phyloP scores from a whole-genome alignment of 2,797 vertebrate species.

The Pristis pectinata region DNA sequence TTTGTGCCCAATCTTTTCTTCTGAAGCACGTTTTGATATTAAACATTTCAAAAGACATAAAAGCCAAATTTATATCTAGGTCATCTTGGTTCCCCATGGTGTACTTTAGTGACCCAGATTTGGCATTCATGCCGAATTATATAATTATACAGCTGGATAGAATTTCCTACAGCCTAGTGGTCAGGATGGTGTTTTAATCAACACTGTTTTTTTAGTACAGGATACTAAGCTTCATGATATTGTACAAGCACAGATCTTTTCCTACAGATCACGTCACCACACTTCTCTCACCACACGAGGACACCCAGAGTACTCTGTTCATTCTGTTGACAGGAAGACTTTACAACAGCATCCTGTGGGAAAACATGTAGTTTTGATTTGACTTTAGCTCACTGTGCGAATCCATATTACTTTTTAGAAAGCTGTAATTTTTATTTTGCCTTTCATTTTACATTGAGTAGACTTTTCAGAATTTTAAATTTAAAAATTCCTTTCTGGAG shows the following conservation, averaged over 20 bases:
- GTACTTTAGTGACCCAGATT: neutral
- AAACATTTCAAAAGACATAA: neutral
- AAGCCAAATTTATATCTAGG: neutral
- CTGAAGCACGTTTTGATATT: neutral
- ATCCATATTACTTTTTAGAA: neutral
- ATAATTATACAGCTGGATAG: neutral
- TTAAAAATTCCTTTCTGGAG: neutral
- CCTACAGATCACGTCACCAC: neutral
- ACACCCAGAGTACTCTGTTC: neutral
- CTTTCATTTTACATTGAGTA: neutral
- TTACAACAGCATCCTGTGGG: neutral
- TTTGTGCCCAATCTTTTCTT: neutral
- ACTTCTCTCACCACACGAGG: neutral
- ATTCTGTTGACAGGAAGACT: slow-evolving; percentile 4
- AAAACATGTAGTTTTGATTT: neutral
- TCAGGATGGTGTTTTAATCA: neutral
- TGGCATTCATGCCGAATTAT: neutral
- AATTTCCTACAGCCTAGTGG: neutral
- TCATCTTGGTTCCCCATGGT: neutral
- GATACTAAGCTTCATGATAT: neutral
- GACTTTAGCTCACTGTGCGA: neutral
- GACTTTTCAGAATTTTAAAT: neutral
- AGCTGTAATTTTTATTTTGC: neutral
- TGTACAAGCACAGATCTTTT: neutral
- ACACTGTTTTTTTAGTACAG: too few species aligned